These are phyloP conservation scores for Gadopsis marmoratus DNA, from an alignment of 2,797 vertebrate species.

Conservation along the genomic window DNA sequence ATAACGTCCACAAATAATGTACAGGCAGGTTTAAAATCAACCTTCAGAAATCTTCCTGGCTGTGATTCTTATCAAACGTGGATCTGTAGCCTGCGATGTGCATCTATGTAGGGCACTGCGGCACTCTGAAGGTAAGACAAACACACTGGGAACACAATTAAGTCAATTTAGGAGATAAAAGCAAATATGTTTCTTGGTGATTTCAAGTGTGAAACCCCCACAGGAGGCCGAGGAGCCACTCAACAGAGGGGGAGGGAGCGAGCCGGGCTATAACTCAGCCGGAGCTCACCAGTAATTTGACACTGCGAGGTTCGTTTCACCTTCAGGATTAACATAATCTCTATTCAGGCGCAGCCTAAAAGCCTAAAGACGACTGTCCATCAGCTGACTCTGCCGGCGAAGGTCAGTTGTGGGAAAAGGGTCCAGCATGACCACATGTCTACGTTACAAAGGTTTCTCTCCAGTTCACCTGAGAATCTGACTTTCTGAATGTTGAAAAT, in stretches of 20 bases:
- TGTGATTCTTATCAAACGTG: not conserved
- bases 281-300: constrained; percentile 58
- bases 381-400: constrained; percentile 15
- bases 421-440: not conserved
- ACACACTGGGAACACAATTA: constrained; percentile 53
- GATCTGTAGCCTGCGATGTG: constrained; percentile 10
- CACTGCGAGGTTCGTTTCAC: constrained; percentile 64
- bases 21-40: not conserved
- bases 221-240: constrained; percentile 11
- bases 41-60: not conserved
- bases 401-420: constrained; percentile 35
- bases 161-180: constrained; percentile 53
- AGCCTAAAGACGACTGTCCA: constrained; percentile 22
- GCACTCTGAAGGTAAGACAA: constrained; percentile 41
- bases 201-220: constrained; percentile 40
- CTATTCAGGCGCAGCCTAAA: constrained; percentile 39
- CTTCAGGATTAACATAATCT: constrained; percentile 71
- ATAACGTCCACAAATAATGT: not conserved
- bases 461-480: not conserved
- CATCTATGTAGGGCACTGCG: constrained; percentile 37
- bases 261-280: constrained; percentile 26
- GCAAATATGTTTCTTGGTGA: constrained; percentile 38
- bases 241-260: not conserved
- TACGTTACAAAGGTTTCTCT: not conserved
- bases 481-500: too few species aligned